Evolutionary conservation across 2,797 vertebrate genomes (phyloP).

Genomic region (Steatocranus sp.): DNA sequence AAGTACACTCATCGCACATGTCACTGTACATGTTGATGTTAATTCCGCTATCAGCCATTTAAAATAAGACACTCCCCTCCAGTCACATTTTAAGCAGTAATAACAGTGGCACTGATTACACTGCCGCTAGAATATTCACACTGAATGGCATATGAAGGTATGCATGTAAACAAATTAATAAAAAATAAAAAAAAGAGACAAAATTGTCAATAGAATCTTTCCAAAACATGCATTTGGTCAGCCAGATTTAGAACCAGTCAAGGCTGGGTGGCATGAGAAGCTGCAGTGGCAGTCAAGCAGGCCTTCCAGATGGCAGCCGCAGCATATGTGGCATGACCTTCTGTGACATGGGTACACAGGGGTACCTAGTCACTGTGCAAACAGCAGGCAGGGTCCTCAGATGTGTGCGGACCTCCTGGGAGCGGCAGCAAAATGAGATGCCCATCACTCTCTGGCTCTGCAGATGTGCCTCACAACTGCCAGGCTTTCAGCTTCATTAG

Average conservation of each 20-base stretch:
- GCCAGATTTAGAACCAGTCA: slow-evolving; percentile 25
- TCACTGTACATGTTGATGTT: slow-evolving; percentile 21
- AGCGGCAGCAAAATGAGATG: slow-evolving; percentile 83
- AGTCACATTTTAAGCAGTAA: neutral
- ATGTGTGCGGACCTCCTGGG: slow-evolving; percentile 68
- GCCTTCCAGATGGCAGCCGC: slow-evolving; percentile 66
- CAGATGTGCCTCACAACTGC: slow-evolving; percentile 83
- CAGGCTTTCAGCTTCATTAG: slow-evolving; percentile 88
- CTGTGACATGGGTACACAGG: slow-evolving; percentile 52
- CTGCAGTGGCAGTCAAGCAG: slow-evolving; percentile 33
- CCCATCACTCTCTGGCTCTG: slow-evolving; percentile 86
- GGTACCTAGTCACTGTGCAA: slow-evolving; percentile 57
- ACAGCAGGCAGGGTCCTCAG: slow-evolving; percentile 76
- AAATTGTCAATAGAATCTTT: neutral
- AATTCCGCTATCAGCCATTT: slow-evolving; percentile 42
- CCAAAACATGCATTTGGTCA: neutral
- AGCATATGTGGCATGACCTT: slow-evolving; percentile 78
- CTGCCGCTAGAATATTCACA: neutral
- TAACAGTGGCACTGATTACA: neutral
- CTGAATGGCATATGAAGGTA: neutral
- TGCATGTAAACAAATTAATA: neutral
- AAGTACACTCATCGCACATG: slow-evolving; percentile 21
- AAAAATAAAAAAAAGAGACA: neutral
- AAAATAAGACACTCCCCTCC: slow-evolving; percentile 11
- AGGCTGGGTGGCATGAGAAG: slow-evolving; percentile 13